phyloP scores from a whole-genome alignment of 2,888 invertebrate species.

The Clitarchus hookeri region DNA sequence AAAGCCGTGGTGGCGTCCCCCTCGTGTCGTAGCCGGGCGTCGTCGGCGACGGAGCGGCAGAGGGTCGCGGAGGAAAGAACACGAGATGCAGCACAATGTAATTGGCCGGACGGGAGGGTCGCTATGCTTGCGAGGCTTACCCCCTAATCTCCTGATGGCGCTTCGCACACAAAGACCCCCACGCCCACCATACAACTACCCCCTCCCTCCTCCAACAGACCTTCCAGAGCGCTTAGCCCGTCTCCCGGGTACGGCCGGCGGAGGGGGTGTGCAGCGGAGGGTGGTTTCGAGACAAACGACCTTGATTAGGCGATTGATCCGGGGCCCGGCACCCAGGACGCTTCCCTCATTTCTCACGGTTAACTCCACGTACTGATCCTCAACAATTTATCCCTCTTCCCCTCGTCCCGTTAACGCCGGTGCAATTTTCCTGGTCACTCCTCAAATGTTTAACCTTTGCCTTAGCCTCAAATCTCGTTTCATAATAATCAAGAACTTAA shows the following conservation, averaged over 20 bases:
- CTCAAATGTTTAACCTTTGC: background rate
- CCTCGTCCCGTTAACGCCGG: background rate
- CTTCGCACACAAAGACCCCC: constrained; percentile 33
- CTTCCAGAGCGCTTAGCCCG: background rate
- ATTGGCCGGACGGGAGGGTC: background rate
- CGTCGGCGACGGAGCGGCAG: background rate
- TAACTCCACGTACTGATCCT: background rate
- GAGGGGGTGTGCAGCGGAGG: background rate
- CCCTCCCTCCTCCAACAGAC: background rate
- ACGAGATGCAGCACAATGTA: background rate
- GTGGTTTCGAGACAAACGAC: constrained; percentile 34
- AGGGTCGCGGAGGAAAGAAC: background rate
- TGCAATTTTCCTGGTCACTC: background rate
- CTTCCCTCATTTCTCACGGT: constrained; percentile 14
- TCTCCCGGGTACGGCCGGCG: background rate
- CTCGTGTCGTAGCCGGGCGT: background rate
- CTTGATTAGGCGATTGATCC: constrained; percentile 36
- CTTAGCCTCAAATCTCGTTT: background rate
- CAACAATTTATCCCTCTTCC: background rate
- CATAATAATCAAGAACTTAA: no score
- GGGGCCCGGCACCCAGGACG: background rate
- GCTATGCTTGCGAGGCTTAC: background rate
- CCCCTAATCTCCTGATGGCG: constrained; percentile 30
- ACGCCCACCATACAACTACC: background rate
- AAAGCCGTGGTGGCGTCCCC: no score